phyloP scores from a whole-genome alignment of 2,113 vertebrate species.

The Amblyornis subalaris region DNA sequence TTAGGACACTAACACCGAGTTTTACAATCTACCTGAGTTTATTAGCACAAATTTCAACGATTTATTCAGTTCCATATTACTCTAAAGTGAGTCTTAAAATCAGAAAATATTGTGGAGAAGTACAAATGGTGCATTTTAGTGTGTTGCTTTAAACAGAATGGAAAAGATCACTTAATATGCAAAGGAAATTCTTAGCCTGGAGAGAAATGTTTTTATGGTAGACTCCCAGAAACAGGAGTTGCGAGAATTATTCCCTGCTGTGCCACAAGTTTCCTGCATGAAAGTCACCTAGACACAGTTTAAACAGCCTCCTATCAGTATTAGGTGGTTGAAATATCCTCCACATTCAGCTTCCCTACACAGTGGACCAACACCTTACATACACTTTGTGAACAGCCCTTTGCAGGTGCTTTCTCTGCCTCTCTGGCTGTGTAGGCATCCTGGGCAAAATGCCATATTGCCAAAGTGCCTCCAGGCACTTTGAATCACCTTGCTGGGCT shows the following conservation, averaged over 20 bases:
- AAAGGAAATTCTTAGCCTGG: conserved; percentile 31
- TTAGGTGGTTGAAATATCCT: not conserved
- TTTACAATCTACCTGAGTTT: conserved; percentile 19
- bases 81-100: conserved; percentile 51
- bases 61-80: conserved; percentile 33
- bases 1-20: not conserved
- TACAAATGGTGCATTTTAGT: conserved; percentile 34
- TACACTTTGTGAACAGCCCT: not conserved
- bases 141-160: conserved; percentile 45
- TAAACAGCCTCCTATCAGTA: not conserved
- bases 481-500: conserved; percentile 1
- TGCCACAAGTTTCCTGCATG: not conserved
- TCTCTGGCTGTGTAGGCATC: not conserved
- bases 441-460: not conserved
- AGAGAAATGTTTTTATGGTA: conserved; percentile 22
- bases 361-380: not conserved
- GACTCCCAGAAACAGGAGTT: not conserved
- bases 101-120: conserved; percentile 13
- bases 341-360: not conserved
- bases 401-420: not conserved
- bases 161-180: conserved; percentile 38
- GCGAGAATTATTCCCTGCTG: not conserved
- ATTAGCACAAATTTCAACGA: conserved; percentile 9
- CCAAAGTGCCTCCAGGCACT: not conserved
- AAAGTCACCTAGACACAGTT: not conserved